Conservation (phyloP, 2,797 vertebrate genomes). For the Onychomys leucogaster region DNA sequence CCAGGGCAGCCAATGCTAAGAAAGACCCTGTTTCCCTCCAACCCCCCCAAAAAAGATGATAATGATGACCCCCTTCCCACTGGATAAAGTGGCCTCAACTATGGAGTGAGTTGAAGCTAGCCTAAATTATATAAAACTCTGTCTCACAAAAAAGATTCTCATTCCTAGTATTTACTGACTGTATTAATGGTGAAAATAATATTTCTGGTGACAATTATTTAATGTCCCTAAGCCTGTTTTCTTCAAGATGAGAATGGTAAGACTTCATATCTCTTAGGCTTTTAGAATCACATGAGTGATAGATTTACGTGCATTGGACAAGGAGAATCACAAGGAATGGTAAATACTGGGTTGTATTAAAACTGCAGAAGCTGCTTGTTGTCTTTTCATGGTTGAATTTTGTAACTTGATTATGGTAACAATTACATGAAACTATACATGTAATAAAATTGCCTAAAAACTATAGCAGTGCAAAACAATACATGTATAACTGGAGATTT, state of each 20-base stretch:
- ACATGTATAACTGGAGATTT: neutral
- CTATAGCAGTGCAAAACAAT: neutral
- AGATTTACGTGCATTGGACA: neutral
- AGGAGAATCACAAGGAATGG: neutral
- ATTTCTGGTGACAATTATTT: neutral
- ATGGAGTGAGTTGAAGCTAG: neutral
- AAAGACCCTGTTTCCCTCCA: neutral
- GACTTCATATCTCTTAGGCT: neutral
- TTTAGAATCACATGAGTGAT: neutral
- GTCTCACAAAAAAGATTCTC: neutral
- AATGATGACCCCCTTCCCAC: neutral
- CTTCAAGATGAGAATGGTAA: neutral
- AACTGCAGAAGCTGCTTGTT: neutral
- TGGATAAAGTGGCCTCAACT: neutral
- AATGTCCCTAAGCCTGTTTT: constrained; percentile 6
- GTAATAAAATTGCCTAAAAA: neutral
- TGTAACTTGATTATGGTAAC: neutral
- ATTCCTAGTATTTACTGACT: neutral
- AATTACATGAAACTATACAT: constrained; percentile 13
- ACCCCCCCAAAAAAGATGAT: no score
- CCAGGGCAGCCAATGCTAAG: neutral
- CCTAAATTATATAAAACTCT: neutral
- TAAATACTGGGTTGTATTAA: neutral
- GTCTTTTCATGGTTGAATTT: neutral
- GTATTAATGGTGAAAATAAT: neutral